Evolutionary conservation across 1,140 invertebrate genomes (phyloP), one percentile per base, ranked within the genome.

Genomic region (Catajapyx aquilonaris): DNA sequence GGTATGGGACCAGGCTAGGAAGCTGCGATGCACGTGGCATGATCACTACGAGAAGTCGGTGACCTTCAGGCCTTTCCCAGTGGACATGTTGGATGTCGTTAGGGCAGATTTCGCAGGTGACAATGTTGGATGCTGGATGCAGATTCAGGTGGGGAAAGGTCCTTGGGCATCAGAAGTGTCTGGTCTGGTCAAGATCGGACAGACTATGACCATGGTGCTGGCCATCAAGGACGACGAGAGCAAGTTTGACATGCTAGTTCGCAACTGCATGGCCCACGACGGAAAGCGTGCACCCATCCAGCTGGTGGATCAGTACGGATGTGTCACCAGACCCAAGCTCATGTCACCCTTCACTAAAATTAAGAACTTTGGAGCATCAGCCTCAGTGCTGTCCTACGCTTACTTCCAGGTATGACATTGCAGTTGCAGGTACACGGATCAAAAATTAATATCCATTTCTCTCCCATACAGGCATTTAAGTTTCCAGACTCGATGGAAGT

Each of bases 401-500:
- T 83, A 90, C 52, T 90, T 91, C 69, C 81, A 84, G n/a, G n/a
- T n/a, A n/a, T n/a, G n/a, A n/a, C n/a, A n/a, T n/a, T n/a, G n/a
- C n/a, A n/a, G n/a, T n/a, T n/a, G n/a, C n/a, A n/a, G n/a, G n/a
- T n/a, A n/a, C n/a, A n/a, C n/a, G n/a, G n/a, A n/a, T n/a, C n/a
- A n/a, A n/a, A n/a, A n/a, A n/a, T n/a, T n/a, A n/a, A n/a, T n/a
- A n/a, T n/a, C n/a, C n/a, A n/a, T 0, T 63, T 62, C 39, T 59
- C 60, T 19, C 59, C 62, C 47, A 64, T 63, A 49, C 61, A 63
- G 61, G 86, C 86, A 0, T 93, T 91, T 60, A 91, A 91, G 52
- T 91, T 93, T 62, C 87, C 87, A 0, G 87, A 91, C 51, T 87
- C 81, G 0, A 91, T 91, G 85, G 85, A 91, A 54, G 85, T 93